Evolutionary conservation across 2,888 invertebrate species (phyloP), one percentile per base, ranked within the genome.

Genomic region (Teleogryllus oceanicus): DNA sequence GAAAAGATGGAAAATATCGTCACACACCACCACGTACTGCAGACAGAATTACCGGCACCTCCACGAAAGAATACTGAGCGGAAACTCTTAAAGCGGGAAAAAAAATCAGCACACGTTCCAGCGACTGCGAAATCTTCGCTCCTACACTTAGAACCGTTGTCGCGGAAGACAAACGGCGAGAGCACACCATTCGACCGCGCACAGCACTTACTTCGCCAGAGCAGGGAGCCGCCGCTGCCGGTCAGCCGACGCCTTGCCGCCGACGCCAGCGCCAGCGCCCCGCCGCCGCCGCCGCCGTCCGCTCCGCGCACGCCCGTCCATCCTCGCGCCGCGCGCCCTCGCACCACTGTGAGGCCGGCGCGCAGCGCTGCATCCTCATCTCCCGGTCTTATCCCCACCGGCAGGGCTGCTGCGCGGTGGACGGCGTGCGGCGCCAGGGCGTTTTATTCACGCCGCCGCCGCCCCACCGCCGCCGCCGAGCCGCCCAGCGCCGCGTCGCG

Each of bases 381-480:
- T 62, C 62, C 62, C 62, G n/a, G 62, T 62, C 62, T 62, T 62
- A 62, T 62, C 62, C 62, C 62, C 62, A 62, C 62, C 62, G 62
- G 62, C 62, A 3, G 51, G 3, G 62, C n/a, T n/a, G n/a, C n/a
- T n/a, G n/a, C n/a, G n/a, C n/a, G n/a, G n/a, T n/a, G n/a, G n/a
- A n/a, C n/a, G n/a, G n/a, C n/a, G n/a, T n/a, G n/a, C n/a, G n/a
- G n/a, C n/a, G n/a, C n/a, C n/a, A n/a, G n/a, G n/a, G n/a, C n/a
- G n/a, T n/a, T n/a, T n/a, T n/a, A n/a, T n/a, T n/a, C n/a, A n/a
- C n/a, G n/a, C n/a, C n/a, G n/a, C n/a, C n/a, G n/a, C 62, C 62
- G 2, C 62, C 16, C 2, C 62, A 2, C 2, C 3, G 62, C 62
- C 12, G 62, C 1, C 13, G 62, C 16, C 62, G 16, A 10, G 62